Evolutionary conservation across 2,888 invertebrate species (phyloP), one percentile per base, ranked within the genome.

Genomic region (Antitype chi): DNA sequence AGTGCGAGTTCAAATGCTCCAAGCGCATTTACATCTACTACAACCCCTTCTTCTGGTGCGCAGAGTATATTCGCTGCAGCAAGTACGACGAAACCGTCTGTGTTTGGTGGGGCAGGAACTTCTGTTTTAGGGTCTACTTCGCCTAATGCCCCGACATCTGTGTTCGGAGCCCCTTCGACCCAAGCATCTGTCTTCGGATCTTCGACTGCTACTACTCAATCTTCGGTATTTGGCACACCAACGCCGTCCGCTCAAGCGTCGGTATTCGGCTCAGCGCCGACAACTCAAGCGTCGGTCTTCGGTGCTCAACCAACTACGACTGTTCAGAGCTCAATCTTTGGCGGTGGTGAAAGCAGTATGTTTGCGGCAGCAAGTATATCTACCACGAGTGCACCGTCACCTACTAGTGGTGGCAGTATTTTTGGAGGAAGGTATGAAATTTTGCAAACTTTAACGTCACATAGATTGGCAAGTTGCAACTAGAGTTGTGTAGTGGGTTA

Each of bases 361-460:
- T 97, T 97, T 85, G 95, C 96, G 2, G 90, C 95, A 0, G 95
- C 96, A 23, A 96, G 93, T 85, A 97, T 97, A 86, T 96, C 96
- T 0, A 95, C 96, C 0, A 95, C 95, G 0, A 95, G 89, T 67
- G 93, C 95, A 0, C 89, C 94, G 0, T 88, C 94, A 9, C 92
- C 89, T 43, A 86, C 88, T 2, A 93, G 90, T 60, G 92, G 93
- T 11, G 95, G 95, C 66, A 96, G 90, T 85, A 94, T 96, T 82
- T 96, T 96, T 86, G 95, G 95, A 38, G 92, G 93, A 85, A 91
- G 94, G 96, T 96, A 90, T 92, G 84, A 67, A 28, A 2, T 7
- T 60, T n/a, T 47, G 2, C 49, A n/a, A 62, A 15, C 9, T 20
- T 38, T 53, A 60, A 62, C 13, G 2, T 52, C 28, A 47, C 11